Evolutionary conservation across 1,140 invertebrate species (phyloP).

Genomic region (Arion vulgaris): DNA sequence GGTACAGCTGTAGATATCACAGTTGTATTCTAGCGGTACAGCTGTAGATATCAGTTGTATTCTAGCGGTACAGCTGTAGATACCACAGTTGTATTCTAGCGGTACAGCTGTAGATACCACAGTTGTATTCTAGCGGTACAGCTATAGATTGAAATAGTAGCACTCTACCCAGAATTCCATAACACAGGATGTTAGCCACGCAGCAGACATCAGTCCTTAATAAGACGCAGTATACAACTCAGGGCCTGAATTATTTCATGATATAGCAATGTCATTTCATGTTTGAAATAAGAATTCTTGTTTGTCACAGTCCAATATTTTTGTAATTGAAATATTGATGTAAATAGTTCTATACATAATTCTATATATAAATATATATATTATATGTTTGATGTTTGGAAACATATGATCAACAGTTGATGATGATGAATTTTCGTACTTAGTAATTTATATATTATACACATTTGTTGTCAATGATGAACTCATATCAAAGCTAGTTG

Average conservation of each 20-base stretch:
- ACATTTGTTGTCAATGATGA: neutral
- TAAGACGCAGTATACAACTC: slow-evolving; percentile 1
- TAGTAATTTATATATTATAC: slow-evolving; percentile 32
- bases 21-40: no score
- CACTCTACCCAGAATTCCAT: neutral
- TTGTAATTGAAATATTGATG: slow-evolving; percentile 17
- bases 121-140: no score
- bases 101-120: no score
- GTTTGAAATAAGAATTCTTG: neutral
- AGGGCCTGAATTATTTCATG: slow-evolving; percentile 26
- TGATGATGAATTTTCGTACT: slow-evolving; percentile 5
- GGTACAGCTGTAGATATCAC: no score
- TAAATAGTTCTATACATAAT: slow-evolving; percentile 9
- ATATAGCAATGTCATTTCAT: neutral
- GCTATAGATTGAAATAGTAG: no score
- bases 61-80: no score
- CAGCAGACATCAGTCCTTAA: neutral
- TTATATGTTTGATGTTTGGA: slow-evolving; percentile 2
- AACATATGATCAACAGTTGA: neutral
- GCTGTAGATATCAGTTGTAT: no score
- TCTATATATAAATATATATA: neutral
- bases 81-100: no score
- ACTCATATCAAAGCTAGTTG: slow-evolving; percentile 6
- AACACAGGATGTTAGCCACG: neutral
- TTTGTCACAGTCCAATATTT: neutral